A percentile compares a stretch with the other conserved stretches of the same genome.
phyloP scores from a whole-genome alignment of 2,797 vertebrate species.

The Xenentodon cancila region DNA sequence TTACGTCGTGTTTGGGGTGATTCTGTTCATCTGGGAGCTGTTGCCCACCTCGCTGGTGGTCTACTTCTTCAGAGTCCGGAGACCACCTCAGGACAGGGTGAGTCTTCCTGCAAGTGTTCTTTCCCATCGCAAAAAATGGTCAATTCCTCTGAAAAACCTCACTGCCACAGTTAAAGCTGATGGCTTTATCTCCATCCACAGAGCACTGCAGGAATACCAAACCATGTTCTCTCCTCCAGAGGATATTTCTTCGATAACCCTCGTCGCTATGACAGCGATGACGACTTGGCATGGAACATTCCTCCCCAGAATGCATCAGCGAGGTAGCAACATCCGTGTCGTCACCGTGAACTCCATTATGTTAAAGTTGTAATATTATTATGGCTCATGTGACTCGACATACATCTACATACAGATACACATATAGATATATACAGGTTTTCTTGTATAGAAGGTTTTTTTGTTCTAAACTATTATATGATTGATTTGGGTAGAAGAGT shows the following conservation, averaged over 20 bases:
- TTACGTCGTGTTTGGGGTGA: conserved; percentile 90
- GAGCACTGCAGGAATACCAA: conserved; percentile 82
- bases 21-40: conserved; percentile 94
- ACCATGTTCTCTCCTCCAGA: conserved; percentile 88
- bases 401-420: no score
- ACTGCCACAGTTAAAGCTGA: background rate
- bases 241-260: conserved; percentile 97
- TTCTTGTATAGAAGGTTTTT: no score
- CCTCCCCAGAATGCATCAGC: conserved; percentile 86
- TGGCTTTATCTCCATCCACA: conserved; percentile 27
- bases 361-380: no score
- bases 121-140: no score
- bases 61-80: conserved; percentile 92
- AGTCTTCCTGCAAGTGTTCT: conserved; percentile 35
- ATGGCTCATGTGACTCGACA: no score
- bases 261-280: conserved; percentile 94
- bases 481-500: no score
- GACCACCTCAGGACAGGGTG: conserved; percentile 88
- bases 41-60: conserved; percentile 92
- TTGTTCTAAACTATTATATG: no score
- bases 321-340: conserved; percentile 71
- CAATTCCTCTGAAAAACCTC: background rate
- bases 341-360: background rate
- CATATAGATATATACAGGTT: no score
- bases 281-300: conserved; percentile 91